Conservation (phyloP, 1,140 invertebrate genomes). For the Eumaeus atala region DNA sequence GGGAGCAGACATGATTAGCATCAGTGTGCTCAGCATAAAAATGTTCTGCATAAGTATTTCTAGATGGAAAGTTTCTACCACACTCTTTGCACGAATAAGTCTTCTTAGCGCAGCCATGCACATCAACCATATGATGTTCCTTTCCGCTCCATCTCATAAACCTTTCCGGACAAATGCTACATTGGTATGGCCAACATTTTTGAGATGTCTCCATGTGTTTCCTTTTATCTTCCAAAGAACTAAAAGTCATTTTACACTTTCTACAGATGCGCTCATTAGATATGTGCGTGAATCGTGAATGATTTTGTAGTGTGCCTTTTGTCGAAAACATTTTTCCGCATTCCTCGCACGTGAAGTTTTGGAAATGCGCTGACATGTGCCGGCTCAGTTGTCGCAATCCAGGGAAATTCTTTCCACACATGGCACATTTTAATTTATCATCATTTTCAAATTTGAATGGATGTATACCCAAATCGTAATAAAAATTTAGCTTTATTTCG, state of each 20-base stretch:
- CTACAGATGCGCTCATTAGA: conserved; percentile 31
- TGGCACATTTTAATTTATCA: conserved; percentile 33
- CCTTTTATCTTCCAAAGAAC: conserved; percentile 27
- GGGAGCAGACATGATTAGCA: conserved; percentile 27
- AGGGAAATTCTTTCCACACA: conserved; percentile 38
- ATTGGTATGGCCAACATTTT: conserved; percentile 38
- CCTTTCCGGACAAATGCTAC: conserved; percentile 29
- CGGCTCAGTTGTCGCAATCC: conserved; percentile 36
- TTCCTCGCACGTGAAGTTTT: conserved; percentile 39
- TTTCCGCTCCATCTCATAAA: conserved; percentile 34
- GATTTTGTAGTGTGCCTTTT: conserved; percentile 27
- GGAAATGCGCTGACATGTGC: conserved; percentile 40
- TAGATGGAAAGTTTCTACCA: conserved; percentile 23
- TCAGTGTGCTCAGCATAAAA: conserved; percentile 27
- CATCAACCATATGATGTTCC: conserved; percentile 30
- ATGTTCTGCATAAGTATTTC: conserved; percentile 30
- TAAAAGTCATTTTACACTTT: conserved; percentile 38
- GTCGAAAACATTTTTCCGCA: conserved; percentile 44
- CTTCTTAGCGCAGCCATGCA: conserved; percentile 28
- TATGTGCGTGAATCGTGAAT: conserved; percentile 31
- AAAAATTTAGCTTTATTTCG: conserved; percentile 26
- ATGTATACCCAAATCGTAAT: conserved; percentile 33
- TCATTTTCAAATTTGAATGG: conserved; percentile 32
- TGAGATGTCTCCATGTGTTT: conserved; percentile 28
- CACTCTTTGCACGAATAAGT: conserved; percentile 33